phyloP scores from a whole-genome alignment of 2,888 invertebrate genomes.

The Ichneumoninae sp. region DNA sequence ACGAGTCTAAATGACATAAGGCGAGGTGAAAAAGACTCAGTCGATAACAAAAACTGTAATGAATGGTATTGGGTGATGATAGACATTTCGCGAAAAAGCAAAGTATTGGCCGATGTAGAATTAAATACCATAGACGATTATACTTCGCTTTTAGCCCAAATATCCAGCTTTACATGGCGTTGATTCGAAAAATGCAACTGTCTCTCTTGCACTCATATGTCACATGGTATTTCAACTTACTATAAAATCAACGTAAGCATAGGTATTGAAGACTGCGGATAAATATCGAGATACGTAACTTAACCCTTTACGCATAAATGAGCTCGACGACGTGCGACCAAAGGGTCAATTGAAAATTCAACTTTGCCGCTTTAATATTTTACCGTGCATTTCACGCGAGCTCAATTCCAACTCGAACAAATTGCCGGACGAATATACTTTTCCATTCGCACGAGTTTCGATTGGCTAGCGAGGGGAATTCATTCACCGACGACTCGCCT shows the following conservation, averaged over 20 bases:
- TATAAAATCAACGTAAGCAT: neutral
- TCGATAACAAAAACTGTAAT: no score
- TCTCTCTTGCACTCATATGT: no score
- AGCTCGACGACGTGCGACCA: neutral
- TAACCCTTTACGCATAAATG: neutral
- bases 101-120: no score
- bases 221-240: neutral
- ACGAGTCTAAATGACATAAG: no score
- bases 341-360: neutral
- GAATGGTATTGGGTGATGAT: no score
- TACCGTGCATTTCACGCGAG: neutral
- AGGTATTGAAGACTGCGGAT: neutral
- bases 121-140: no score
- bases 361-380: neutral
- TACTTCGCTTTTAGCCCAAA: no score
- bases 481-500: neutral
- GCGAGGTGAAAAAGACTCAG: no score
- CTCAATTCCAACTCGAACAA: constrained; percentile 3
- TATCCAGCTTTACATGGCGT: neutral
- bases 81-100: no score
- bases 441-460: neutral
- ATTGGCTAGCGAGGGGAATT: neutral
- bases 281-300: neutral
- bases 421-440: neutral
- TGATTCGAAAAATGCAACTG: neutral